A percentile compares a stretch with the other conserved stretches of the same genome.
Evolutionary conservation across 35 echinoderm and acorn worm genomes (phyloP).

Genomic region (Apostichopus parvimensis): DNA sequence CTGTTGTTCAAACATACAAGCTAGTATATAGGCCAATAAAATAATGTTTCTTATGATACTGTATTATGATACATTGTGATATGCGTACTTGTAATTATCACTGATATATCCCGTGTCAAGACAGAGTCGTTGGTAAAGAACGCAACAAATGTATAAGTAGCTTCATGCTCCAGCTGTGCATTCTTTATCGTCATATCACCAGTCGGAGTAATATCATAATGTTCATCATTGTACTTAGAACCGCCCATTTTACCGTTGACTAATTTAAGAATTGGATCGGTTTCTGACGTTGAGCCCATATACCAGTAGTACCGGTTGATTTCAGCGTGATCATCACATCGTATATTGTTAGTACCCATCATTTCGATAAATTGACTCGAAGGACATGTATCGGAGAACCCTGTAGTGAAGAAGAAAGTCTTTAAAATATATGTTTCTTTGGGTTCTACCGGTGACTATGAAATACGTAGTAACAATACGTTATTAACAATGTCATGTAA

Average conservation of each 20-base stretch:
- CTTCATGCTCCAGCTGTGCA: not conserved
- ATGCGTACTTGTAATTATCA: not conserved
- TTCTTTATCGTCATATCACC: not conserved
- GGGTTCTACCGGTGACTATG: too few relatives aligned
- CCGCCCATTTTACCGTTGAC: not conserved
- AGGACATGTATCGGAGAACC: not conserved
- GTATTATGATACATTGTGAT: too few relatives aligned
- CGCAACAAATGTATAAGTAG: not conserved
- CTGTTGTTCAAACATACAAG: too few relatives aligned
- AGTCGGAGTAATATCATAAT: not conserved
- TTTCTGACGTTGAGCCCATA: not conserved
- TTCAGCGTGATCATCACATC: not conserved
- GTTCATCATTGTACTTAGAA: not conserved
- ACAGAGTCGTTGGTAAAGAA: not conserved
- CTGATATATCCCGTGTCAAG: not conserved
- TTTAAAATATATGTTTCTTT: too few relatives aligned
- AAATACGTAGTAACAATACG: too few relatives aligned
- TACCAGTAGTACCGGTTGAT: not conserved
- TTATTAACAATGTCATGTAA: too few relatives aligned
- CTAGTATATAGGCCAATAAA: too few relatives aligned
- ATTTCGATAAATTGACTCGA: not conserved
- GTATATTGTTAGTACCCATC: not conserved
- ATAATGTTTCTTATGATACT: too few relatives aligned
- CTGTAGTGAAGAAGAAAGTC: not conserved
- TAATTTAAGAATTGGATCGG: not conserved